Evolutionary conservation across 2,113 vertebrate species (phyloP), one percentile per base, ranked within the genome.

Genomic region (Albula glossodonta): DNA sequence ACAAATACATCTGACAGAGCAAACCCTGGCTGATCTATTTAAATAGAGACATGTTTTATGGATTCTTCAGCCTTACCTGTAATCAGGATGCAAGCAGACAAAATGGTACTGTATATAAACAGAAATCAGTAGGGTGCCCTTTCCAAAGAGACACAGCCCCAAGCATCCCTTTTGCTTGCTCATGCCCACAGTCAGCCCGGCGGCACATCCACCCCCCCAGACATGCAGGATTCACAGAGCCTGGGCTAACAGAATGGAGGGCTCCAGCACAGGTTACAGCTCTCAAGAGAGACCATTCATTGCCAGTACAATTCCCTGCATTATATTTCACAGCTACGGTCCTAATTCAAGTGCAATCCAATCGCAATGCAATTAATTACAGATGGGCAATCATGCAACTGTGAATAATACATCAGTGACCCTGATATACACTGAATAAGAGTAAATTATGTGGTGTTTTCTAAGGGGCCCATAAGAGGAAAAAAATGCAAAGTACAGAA

Each of bases 341-440:
- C 48, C 66, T 82, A 81, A 87, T 87, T 85, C 74, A 80, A 88
- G 87, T 60, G 66, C 49, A 84, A 89, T 89, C 90, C 87, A 90
- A 88, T 80, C 74, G 81, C 60, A 13, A 25, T 81, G 87, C 87
- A 90, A 87, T 91, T 90, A 90, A 90, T 84, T 89, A 89, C 87
- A 66, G 85, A 88, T 84, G 77, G 80, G 85, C 87, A 41, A 86
- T 91, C 91, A 92, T 84, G 91, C 90, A 90, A 82, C 87, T 89
- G 90, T 91, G 89, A 91, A 91, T 89, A 90, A 93, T 92, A 90
- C 81, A 93, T 93, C 84, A 91, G 78, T 83, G 79, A 83, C 83
- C 66, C 83, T 82, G 87, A 90, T 87, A 88, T 88, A 57, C 88
- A 56, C 84, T 85, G 89, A 92, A 88, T 86, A 82, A 70, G 48